Conservation (phyloP, 2,113 vertebrate genomes). For the Pollimyrus isidori region DNA sequence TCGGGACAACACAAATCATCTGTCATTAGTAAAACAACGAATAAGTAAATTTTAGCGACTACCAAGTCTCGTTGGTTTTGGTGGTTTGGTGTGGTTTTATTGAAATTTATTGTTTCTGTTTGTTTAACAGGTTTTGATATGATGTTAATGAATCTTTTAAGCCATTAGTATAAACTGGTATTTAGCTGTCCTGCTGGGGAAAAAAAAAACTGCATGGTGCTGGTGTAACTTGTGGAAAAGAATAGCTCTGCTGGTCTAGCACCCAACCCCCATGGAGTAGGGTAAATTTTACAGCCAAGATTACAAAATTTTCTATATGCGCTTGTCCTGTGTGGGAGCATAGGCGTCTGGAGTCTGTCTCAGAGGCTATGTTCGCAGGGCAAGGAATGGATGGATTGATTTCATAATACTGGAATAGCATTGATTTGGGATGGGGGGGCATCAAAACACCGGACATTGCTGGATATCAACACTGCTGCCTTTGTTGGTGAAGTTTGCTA, state of each 20-base stretch:
- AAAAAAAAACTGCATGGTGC: neutral
- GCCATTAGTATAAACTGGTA: neutral
- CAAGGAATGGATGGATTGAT: neutral
- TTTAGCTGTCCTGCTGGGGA: neutral
- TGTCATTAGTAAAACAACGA: neutral
- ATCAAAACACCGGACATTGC: neutral
- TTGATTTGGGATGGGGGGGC: neutral
- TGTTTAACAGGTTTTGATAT: neutral
- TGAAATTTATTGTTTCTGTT: neutral
- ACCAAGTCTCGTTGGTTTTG: neutral
- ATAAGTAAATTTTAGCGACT: neutral
- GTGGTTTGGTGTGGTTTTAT: neutral
- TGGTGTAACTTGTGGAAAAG: neutral
- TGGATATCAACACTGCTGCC: neutral
- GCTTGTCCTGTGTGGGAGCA: too few relatives aligned
- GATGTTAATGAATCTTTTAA: neutral
- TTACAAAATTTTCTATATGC: too few relatives aligned
- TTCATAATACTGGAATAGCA: neutral
- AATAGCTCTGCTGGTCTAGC: neutral
- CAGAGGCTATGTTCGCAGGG: neutral
- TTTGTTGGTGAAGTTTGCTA: neutral
- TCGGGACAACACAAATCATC: neutral
- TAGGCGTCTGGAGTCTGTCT: too few relatives aligned
- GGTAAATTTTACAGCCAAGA: too few relatives aligned
- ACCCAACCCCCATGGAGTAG: too few relatives aligned